Percentiles rank a stretch among this genome's conserved stretches.
Evolutionary conservation across 2,113 vertebrate species (phyloP).

Genomic region (Dendrocopos noguchii): DNA sequence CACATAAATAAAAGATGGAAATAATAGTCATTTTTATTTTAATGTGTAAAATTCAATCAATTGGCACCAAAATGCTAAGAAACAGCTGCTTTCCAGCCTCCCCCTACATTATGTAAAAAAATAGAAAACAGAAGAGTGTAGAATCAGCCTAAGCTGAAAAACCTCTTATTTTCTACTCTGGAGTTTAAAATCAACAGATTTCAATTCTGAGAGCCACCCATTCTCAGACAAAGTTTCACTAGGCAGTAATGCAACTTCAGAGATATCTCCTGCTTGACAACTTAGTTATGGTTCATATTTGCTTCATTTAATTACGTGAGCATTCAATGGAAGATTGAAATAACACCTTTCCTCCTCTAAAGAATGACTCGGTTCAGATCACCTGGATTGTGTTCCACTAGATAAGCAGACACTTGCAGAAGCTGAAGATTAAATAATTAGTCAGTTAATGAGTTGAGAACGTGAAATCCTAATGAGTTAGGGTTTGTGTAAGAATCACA

Average conservation of each 20-base stretch:
- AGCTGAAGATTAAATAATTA: constrained; percentile 40
- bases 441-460: constrained; percentile 36
- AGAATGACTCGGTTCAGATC: not conserved
- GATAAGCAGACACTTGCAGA: not conserved
- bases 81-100: not conserved
- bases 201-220: not conserved
- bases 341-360: not conserved
- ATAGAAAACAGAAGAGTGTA: not conserved
- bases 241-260: not conserved
- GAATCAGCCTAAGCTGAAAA: not conserved
- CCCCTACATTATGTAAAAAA: not conserved
- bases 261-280: not conserved
- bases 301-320: not conserved
- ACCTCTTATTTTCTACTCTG: not conserved
- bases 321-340: constrained; percentile 12
- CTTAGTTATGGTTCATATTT: not conserved
- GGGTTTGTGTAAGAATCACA: not conserved
- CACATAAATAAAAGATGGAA: not conserved
- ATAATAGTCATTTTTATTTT: not conserved
- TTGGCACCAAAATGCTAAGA: not conserved
- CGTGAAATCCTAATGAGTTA: constrained; percentile 12
- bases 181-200: not conserved
- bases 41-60: not conserved
- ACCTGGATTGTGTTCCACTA: constrained; percentile 4
- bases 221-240: not conserved